Evolutionary conservation across 2,888 invertebrate genomes (phyloP), one percentile per base, ranked within the genome.

Genomic region (Drosophila recens): DNA sequence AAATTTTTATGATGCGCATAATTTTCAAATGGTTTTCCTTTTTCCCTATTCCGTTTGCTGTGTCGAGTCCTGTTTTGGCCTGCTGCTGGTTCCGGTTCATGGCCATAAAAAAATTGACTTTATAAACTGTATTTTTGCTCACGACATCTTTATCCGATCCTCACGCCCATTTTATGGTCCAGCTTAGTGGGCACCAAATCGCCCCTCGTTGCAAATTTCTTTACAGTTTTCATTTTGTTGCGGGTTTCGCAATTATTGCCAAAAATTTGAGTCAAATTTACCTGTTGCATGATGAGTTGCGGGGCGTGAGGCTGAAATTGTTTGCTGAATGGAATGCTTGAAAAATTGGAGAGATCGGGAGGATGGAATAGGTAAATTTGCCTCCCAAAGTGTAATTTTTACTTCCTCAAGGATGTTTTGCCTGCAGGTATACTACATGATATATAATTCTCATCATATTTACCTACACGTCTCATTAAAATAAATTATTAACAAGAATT

Each of bases 61-160:
- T 15, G 23, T 51, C 54, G 48, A 38, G 40, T 46, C 56, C 38
- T 46, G 46, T 33, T 53, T 34, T 62, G 61, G 51, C 79, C 71
- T 62, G 71, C 66, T 73, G 77, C 36, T 49, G 49, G 64, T 57
- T 58, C 48, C 49, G 61, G 67, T 69, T 51, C 53, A 52, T 58
- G 78, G 86, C 52, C 79, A 79, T 87, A 87, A 87, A 87, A 75
- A 87, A 89, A 87, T 89, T 87, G 86, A 87, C 86, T 87, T 87
- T 80, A 56, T 87, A 87, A 89, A 70, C 75, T 67, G 52, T 73
- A 62, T 77, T 70, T 75, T 59, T 65, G 53, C 64, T 68, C 45
- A 36, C 51, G 56, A 59, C 62, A 46, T 33, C 49, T 51, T 17
- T 15, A 52, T 45, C 33, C 20, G 17, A n/a, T 42, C 53, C 49